phyloP scores from a whole-genome alignment of 2,113 vertebrate genomes.

The Pelusios castaneus region DNA sequence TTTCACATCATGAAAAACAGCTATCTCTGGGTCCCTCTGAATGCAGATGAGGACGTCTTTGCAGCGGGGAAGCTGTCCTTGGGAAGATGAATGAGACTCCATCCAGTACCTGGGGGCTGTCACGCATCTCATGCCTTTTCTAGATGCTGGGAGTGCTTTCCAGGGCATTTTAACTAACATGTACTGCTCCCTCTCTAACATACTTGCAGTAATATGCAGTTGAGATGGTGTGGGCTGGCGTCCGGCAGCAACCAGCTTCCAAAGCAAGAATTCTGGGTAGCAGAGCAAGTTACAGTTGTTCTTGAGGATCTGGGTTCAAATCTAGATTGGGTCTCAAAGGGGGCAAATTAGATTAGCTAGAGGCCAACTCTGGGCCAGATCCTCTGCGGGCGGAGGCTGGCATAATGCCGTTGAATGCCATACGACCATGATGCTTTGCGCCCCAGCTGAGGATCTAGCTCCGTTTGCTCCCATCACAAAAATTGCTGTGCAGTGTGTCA shows the following conservation, averaged over 20 bases:
- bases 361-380: neutral
- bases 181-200: neutral
- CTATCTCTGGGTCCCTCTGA: neutral
- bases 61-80: neutral
- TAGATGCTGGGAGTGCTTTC: neutral
- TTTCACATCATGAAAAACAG: neutral
- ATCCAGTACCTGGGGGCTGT: neutral
- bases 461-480: neutral
- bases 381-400: neutral
- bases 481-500: too few species aligned
- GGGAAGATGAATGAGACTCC: neutral
- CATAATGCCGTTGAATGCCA: neutral
- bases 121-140: neutral
- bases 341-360: neutral
- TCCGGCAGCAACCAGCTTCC: too few species aligned
- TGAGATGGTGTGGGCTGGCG: too few species aligned
- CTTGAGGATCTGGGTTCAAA: neutral
- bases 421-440: too few species aligned
- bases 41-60: neutral
- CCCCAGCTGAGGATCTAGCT: neutral
- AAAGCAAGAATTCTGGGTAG: neutral
- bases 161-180: neutral
- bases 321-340: neutral
- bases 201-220: too few species aligned
- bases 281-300: neutral